These are phyloP conservation scores for Apis mellifera DNA, from an alignment of 1,140 invertebrate genomes.

Conservation along the genomic window DNA sequence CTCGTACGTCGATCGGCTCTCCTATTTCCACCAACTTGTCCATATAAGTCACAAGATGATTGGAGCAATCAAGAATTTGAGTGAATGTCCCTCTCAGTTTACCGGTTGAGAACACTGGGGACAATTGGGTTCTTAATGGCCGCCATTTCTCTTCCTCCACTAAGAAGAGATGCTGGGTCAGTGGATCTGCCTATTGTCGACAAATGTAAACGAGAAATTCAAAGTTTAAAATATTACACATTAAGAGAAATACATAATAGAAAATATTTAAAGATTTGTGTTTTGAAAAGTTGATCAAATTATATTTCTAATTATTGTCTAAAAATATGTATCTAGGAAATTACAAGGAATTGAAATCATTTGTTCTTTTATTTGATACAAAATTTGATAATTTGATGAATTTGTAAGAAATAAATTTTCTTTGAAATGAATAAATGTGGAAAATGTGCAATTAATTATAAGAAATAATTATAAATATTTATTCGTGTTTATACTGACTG, in stretches of 20 bases:
- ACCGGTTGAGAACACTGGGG: slow-evolving; percentile 66
- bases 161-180: slow-evolving; percentile 71
- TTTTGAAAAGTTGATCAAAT: no score
- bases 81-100: slow-evolving; percentile 55
- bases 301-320: no score
- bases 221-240: background rate
- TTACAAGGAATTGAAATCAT: no score
- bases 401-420: no score
- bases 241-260: background rate
- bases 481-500: background rate
- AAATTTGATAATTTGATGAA: no score
- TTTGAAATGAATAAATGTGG: no score
- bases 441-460: no score
- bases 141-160: slow-evolving; percentile 79
- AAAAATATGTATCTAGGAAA: no score
- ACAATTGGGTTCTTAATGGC: slow-evolving; percentile 79
- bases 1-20: slow-evolving; percentile 77
- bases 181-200: slow-evolving; percentile 60
- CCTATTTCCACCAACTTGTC: slow-evolving; percentile 56
- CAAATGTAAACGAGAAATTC: background rate
- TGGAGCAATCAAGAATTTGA: slow-evolving; percentile 69
- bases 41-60: slow-evolving; percentile 66
- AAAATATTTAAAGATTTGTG: no score
- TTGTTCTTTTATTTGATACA: no score
- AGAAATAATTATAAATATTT: no score